phyloP scores from a whole-genome alignment of 2,113 vertebrate species.

The Otocyon megalotis region DNA sequence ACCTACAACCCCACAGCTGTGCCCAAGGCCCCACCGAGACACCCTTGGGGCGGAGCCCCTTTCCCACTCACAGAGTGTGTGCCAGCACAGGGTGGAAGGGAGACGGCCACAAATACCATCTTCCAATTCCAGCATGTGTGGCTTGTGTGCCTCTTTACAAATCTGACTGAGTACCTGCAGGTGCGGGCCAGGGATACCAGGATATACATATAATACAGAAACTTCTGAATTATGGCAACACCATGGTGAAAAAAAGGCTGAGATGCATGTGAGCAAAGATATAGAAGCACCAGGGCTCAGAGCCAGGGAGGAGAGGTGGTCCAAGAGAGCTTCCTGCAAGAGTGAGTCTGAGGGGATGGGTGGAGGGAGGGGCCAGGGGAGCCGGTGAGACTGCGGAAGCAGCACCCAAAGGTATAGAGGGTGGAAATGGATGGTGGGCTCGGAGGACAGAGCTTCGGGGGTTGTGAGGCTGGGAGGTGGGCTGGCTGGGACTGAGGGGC shows the following conservation, averaged over 20 bases:
- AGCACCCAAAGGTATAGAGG: too few species aligned
- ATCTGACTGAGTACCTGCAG: not conserved
- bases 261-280: not conserved
- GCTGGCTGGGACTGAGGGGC: not conserved
- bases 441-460: accelerated
- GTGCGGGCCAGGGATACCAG: not conserved
- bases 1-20: not conserved
- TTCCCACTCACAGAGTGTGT: not conserved
- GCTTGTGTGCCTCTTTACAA: not conserved
- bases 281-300: not conserved
- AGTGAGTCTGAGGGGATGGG: not conserved
- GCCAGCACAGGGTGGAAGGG: not conserved
- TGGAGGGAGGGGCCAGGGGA: not conserved
- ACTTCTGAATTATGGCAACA: not conserved
- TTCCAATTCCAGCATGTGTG: not conserved
- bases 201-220: not conserved
- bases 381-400: not conserved
- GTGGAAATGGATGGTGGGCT: accelerated
- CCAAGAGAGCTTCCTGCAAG: not conserved
- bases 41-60: not conserved
- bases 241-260: not conserved
- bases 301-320: not conserved
- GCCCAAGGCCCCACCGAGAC: not conserved
- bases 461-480: not conserved
- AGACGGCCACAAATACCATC: accelerated